A percentile compares a stretch with the other conserved stretches of the same genome.
Conservation (phyloP, 1,140 invertebrate genomes). For the Bombus superbus region DNA sequence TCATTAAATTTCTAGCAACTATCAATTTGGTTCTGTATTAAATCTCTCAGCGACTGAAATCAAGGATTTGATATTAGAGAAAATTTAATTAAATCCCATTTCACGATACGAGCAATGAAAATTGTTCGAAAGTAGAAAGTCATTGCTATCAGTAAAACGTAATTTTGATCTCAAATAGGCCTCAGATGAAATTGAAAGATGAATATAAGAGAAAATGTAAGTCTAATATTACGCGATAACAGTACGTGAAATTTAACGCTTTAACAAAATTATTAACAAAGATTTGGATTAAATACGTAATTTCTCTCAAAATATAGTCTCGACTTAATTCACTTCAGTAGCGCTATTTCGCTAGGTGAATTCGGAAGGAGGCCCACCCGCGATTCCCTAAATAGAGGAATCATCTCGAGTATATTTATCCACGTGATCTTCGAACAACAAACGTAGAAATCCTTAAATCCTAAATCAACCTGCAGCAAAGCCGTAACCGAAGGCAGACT, state of each 20-base stretch:
- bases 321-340: not conserved
- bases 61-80: not conserved
- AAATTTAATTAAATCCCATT: not conserved
- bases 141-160: not conserved
- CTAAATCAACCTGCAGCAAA: conserved; percentile 80
- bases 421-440: conserved; percentile 79
- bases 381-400: conserved; percentile 68
- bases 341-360: not conserved
- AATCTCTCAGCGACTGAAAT: not conserved
- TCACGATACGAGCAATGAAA: not conserved
- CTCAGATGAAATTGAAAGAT: too few species aligned
- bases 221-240: too few species aligned
- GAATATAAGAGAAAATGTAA: too few species aligned
- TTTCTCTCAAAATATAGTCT: not conserved
- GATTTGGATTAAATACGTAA: not conserved
- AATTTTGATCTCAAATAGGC: too few species aligned
- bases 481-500: conserved; percentile 68
- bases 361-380: conserved; percentile 55
- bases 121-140: not conserved
- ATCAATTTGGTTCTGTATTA: not conserved
- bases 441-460: conserved; percentile 80
- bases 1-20: not conserved
- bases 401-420: conserved; percentile 77
- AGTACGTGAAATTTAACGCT: too few species aligned
- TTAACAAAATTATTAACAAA: too few species aligned